Conservation (phyloP, 2,113 vertebrate genomes). For the Antechinus stuartii region DNA sequence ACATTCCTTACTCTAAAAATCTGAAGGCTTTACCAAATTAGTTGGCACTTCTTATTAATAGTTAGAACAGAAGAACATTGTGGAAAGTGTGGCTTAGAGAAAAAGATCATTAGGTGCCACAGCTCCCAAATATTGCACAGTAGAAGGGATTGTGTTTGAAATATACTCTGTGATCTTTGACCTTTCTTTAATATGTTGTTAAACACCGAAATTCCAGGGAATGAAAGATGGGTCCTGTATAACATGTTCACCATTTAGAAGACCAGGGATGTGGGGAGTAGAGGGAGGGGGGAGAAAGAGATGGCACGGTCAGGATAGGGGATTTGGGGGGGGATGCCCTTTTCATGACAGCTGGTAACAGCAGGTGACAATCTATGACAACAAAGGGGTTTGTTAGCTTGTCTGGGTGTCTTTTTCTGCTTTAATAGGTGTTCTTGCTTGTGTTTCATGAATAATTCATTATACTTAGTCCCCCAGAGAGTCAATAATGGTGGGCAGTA, state of each 20-base stretch:
- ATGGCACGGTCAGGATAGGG: not conserved
- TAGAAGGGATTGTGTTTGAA: not conserved
- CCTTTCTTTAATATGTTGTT: conserved; percentile 52
- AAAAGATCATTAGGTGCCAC: not conserved
- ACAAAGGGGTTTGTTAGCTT: conserved; percentile 63
- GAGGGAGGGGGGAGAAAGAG: no score
- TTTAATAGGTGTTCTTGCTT: conserved; percentile 58
- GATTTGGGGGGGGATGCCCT: not conserved
- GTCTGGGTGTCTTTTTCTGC: conserved; percentile 61
- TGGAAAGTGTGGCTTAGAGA: not conserved
- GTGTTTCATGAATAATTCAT: conserved; percentile 71
- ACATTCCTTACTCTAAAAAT: conserved; percentile 34
- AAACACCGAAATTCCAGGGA: conserved; percentile 52
- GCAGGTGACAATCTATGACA: conserved; percentile 59
- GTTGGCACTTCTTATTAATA: not conserved
- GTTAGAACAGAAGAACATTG: not conserved
- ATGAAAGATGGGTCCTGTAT: conserved; percentile 15
- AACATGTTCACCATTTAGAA: conserved; percentile 14
- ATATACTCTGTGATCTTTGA: conserved; percentile 4
- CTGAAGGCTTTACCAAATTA: conserved; percentile 55
- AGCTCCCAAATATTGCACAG: not conserved
- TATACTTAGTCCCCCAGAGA: conserved; percentile 41
- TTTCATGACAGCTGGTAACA: conserved; percentile 71
- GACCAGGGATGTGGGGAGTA: not conserved
- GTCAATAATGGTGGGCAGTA: conserved; percentile 56